Base-by-base conservation (phyloP, 2,888 invertebrate species). In the Zaprionus lineosus region DNA sequence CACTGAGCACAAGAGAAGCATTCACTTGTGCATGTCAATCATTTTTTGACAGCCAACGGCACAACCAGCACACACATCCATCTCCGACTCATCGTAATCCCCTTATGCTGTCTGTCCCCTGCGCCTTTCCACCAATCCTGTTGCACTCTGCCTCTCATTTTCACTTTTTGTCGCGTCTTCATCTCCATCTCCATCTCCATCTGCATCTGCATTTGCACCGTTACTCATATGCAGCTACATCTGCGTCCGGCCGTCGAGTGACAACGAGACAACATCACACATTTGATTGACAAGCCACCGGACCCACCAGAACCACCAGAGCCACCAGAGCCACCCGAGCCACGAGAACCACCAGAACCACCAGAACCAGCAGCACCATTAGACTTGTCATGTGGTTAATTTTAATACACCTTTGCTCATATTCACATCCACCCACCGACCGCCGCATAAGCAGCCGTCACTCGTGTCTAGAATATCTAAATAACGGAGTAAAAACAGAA, bases 11-110 rank as follows among this genome's bases (percentile, higher is more conserved):
- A 31, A 47, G 41, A 58, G 69, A 11, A 19, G 62, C 56, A 75
- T 72, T 77, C 78, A 84, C 78, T 79, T 79, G 78, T 79, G 83
- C 78, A 67, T 82, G 78, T 78, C 78, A 79, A 79, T 79, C 78
- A 82, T 57, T 64, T 75, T 68, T 60, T 82, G 78, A 84, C 84
- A 82, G 74, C 43, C 52, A 59, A 36, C 63, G 56, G 51, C 74
- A 51, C 46, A 51, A 63, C 39, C 65, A 51, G 55, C 46, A 67
- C 58, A 57, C 66, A 61, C 66, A 74, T 62, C 37, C 78, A 77
- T 57, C 74, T 43, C 31, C 15, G 31, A 46, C 21, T 34, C 46
- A 48, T 34, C 26, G 33, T 43, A 29, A 31, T 14, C 40, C 55
- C n/a, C n/a, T n/a, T n/a, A n/a, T n/a, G n/a, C n/a, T n/a, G n/a